Evolutionary conservation across 1,140 invertebrate species (phyloP).

Genomic region (Linepithema humile): DNA sequence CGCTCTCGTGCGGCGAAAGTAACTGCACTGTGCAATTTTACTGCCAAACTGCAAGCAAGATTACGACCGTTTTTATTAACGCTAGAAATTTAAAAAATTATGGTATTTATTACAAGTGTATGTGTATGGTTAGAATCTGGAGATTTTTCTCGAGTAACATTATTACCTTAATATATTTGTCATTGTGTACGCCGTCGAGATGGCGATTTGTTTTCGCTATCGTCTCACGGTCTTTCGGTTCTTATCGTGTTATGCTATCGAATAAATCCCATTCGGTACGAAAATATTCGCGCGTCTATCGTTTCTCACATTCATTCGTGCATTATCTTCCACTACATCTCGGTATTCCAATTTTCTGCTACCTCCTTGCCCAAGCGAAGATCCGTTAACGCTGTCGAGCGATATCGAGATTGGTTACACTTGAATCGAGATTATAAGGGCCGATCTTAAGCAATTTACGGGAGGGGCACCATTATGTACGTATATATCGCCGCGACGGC

Average conservation of each 20-base stretch:
- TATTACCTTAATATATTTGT: no score
- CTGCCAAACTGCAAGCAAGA: conserved; percentile 71
- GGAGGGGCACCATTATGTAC: conserved; percentile 37
- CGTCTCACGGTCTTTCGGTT: no score
- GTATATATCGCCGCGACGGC: conserved; percentile 26
- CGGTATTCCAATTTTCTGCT: conserved; percentile 10
- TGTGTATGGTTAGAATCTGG: neutral
- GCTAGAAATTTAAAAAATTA: conserved; percentile 46
- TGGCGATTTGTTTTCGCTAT: no score
- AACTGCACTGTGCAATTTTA: conserved; percentile 78
- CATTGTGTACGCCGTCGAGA: no score
- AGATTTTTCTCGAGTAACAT: neutral
- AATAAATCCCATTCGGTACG: neutral
- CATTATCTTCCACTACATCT: conserved; percentile 34
- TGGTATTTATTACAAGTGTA: neutral
- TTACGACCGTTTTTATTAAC: conserved; percentile 71
- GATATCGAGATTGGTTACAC: conserved; percentile 62
- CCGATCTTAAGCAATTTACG: conserved; percentile 61
- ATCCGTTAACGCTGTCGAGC: conserved; percentile 55
- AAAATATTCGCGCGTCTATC: conserved; percentile 35
- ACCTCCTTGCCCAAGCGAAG: neutral
- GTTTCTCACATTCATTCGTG: neutral
- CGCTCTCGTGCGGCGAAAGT: conserved; percentile 60
- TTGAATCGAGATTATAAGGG: conserved; percentile 63
- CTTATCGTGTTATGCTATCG: neutral